These are phyloP conservation scores for Xylocampa areola DNA, from an alignment of 2,888 invertebrate species.

Conservation along the genomic window DNA sequence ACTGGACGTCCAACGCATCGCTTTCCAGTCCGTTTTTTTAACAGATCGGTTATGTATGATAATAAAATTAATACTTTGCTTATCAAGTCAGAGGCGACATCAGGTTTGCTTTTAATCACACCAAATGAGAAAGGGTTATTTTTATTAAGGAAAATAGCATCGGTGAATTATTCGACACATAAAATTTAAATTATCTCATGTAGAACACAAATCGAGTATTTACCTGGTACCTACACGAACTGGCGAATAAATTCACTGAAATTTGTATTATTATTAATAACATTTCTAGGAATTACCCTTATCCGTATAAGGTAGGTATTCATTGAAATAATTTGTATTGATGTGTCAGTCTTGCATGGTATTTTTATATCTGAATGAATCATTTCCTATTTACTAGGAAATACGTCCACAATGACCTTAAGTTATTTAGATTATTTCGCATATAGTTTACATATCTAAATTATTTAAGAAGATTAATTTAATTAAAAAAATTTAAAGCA, in stretches of 20 bases:
- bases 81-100: too few species aligned
- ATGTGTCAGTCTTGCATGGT: constrained; percentile 21
- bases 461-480: too few species aligned
- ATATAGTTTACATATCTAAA: too few species aligned
- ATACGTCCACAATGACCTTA: neutral
- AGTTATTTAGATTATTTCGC: neutral
- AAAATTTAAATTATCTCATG: neutral
- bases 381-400: constrained; percentile 19
- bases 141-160: constrained; percentile 17
- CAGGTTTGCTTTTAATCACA: too few species aligned
- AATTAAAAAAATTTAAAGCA: too few species aligned
- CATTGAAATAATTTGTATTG: constrained; percentile 23
- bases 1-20: too few species aligned
- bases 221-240: neutral
- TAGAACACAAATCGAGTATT: neutral
- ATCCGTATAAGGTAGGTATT: constrained; percentile 1
- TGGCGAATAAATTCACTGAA: neutral
- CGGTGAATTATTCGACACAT: too few species aligned
- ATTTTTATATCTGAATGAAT: constrained; percentile 28
- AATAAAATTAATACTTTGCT: too few species aligned
- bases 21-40: too few species aligned
- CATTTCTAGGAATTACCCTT: constrained; percentile 8
- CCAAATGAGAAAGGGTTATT: too few species aligned
- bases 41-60: too few species aligned
- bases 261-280: constrained; percentile 3